phyloP scores from a whole-genome alignment of 2,888 invertebrate genomes.

The Stenodera caucasica region DNA sequence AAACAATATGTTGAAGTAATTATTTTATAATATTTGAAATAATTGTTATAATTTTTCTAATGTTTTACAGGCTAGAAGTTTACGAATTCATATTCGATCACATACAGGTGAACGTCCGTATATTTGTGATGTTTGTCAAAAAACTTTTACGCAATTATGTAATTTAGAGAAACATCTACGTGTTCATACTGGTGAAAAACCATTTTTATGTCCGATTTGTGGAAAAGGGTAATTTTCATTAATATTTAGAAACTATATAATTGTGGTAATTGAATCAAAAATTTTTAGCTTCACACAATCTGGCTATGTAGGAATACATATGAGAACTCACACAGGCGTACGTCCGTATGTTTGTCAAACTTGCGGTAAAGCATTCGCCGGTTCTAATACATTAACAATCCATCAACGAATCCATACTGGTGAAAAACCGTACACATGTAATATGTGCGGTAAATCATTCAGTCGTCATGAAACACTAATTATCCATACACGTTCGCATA shows the following conservation, averaged over 20 bases:
- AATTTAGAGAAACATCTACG: constrained; percentile 55
- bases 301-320: constrained; percentile 56
- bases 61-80: constrained; percentile 50
- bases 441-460: constrained; percentile 52
- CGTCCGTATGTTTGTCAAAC: constrained; percentile 54
- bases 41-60: constrained; percentile 7
- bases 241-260: too few relatives aligned
- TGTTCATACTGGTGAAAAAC: constrained; percentile 56
- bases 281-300: constrained; percentile 55
- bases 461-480: constrained; percentile 53
- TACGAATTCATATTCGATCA: constrained; percentile 54
- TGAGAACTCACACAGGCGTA: constrained; percentile 56
- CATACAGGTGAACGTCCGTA: constrained; percentile 57
- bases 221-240: constrained; percentile 50
- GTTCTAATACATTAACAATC: constrained; percentile 54
- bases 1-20: constrained; percentile 57
- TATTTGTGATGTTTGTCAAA: constrained; percentile 52
- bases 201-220: constrained; percentile 53
- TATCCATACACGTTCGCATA: constrained; percentile 54
- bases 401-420: constrained; percentile 55
- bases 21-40: constrained; percentile 6
- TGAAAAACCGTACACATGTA: constrained; percentile 54
- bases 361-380: constrained; percentile 56
- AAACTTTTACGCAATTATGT: constrained; percentile 54
- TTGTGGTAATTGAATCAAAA: too few relatives aligned